Base-by-base conservation (phyloP, 2,113 vertebrate genomes). In the Halcyon malimbica region DNA sequence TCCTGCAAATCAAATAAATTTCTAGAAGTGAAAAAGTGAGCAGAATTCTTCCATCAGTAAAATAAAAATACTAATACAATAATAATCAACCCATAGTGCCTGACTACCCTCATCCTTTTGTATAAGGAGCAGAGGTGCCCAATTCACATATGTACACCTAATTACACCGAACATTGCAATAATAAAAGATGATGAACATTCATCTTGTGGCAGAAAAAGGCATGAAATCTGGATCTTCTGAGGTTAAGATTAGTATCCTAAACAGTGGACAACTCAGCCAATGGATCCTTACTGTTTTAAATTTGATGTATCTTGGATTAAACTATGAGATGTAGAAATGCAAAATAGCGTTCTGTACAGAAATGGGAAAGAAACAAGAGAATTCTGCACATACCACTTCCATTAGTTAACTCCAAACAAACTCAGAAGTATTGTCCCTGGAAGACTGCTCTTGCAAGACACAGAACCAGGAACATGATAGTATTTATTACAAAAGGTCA, bases 381-480 rank as follows among this genome's bases (percentile, higher is more conserved):
- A 97, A 98, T 97, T 96, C 95, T 96, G 84, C 80, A 96, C 87
- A 94, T 94, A 97, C 89, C 84, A 97, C 75, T 94, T 96, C 96
- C 89, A 85, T 96, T 95, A 97, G 84, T 94, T 94, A 97, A 97
- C 93, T 95, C 93, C 89, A 97, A 97, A 88, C 16, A 82, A 80
- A 88, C 37, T 63, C 71, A 92, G 83, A 94, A 97, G 88, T 94
- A 79, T 88, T 94, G 63, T 92, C 89, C 70, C 92, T 97, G 81
- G 87, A 97, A 98, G 95, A 96, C 46, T 96, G 89, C 85, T 94
- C 71, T 92, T 86, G 57, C 94, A 97, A 96, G 97, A 93, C n/a
- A 96, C 83, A 82, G 90, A 96, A 94, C 84, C 71, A 95, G 76
- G 70, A 97, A 95, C 74, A 90, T 50, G 86, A 94, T 76, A 94